Conservation (phyloP, 1,140 invertebrate species). For the Drosophila truncata region DNA sequence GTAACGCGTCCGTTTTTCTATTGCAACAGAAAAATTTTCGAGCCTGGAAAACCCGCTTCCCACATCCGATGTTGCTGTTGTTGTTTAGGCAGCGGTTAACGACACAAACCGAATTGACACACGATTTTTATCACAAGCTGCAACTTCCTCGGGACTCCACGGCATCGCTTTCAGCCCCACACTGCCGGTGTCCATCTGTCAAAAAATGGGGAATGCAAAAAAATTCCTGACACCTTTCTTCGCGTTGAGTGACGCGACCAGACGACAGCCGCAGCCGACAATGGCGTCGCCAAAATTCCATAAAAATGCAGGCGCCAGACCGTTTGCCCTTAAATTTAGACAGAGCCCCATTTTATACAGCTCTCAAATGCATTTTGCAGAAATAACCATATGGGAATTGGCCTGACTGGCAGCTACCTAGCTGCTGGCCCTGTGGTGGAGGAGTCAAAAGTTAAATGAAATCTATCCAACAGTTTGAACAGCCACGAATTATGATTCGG, state of each 20-base stretch:
- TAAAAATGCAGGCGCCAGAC: conserved; percentile 72
- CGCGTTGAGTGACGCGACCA: conserved; percentile 69
- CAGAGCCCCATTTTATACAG: conserved; percentile 36
- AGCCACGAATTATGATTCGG: conserved; percentile 39
- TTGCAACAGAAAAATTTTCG: conserved; percentile 61
- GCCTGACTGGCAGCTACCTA: conserved; percentile 42
- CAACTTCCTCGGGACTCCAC: conserved; percentile 32
- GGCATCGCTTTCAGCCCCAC: conserved; percentile 17
- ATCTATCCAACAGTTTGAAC: conserved; percentile 51
- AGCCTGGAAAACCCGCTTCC: conserved; percentile 39
- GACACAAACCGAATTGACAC: conserved; percentile 81
- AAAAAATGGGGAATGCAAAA: conserved; percentile 64
- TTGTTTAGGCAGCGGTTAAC: conserved; percentile 80
- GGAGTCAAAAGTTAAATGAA: conserved; percentile 62
- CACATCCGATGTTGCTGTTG: conserved; percentile 52
- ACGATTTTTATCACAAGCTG: conserved; percentile 76
- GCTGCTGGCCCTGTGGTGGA: conserved; percentile 14
- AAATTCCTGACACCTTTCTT: conserved; percentile 73
- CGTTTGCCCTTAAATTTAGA: conserved; percentile 67
- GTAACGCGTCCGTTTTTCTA: conserved; percentile 76
- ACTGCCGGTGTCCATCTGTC: conserved; percentile 61
- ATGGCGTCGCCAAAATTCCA: conserved; percentile 52
- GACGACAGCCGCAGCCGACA: conserved; percentile 51
- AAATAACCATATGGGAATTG: conserved; percentile 23
- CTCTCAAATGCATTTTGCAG: conserved; percentile 23